A percentile compares a stretch with the other conserved stretches of the same genome.
phyloP scores from a whole-genome alignment of 1,140 invertebrate species.

The Drosophila serrata region DNA sequence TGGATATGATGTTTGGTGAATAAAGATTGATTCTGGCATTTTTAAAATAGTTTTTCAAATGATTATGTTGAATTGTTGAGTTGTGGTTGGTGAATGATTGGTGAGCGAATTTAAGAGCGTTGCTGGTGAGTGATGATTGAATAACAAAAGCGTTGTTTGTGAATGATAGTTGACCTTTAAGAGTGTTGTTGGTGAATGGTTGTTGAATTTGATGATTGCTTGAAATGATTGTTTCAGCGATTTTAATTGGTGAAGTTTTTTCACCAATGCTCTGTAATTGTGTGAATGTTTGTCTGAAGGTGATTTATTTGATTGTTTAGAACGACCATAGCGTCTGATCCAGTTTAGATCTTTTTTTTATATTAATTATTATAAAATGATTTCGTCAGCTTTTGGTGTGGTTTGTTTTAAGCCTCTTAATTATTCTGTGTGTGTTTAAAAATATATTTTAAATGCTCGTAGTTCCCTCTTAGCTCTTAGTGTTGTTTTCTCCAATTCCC shows the following conservation, averaged over 20 bases:
- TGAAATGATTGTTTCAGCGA: too few relatives aligned
- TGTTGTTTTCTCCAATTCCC: slow-evolving; percentile 12
- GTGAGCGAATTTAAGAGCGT: not conserved
- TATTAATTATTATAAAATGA: slow-evolving; percentile 2
- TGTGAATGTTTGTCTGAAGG: not conserved
- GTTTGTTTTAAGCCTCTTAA: slow-evolving; percentile 32
- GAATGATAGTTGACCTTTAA: not conserved
- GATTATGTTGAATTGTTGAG: slow-evolving; percentile 2
- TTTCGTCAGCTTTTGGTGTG: slow-evolving; percentile 30
- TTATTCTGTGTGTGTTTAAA: slow-evolving; percentile 6
- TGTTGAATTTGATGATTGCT: not conserved
- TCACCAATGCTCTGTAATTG: not conserved
- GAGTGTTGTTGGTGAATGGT: not conserved
- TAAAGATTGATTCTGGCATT: slow-evolving; percentile 1
- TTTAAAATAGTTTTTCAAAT: not conserved
- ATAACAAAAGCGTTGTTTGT: not conserved
- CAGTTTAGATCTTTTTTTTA: not conserved
- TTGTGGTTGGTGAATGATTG: not conserved
- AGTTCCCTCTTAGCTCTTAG: slow-evolving; percentile 11
- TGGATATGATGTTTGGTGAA: not conserved
- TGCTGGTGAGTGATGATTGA: not conserved
- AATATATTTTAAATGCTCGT: slow-evolving; percentile 7
- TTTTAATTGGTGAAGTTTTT: not conserved
- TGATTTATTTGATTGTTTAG: too few relatives aligned
- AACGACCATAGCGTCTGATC: slow-evolving; percentile 12